phyloP scores from a whole-genome alignment of 2,113 vertebrate species.

The Cisticola juncidis region DNA sequence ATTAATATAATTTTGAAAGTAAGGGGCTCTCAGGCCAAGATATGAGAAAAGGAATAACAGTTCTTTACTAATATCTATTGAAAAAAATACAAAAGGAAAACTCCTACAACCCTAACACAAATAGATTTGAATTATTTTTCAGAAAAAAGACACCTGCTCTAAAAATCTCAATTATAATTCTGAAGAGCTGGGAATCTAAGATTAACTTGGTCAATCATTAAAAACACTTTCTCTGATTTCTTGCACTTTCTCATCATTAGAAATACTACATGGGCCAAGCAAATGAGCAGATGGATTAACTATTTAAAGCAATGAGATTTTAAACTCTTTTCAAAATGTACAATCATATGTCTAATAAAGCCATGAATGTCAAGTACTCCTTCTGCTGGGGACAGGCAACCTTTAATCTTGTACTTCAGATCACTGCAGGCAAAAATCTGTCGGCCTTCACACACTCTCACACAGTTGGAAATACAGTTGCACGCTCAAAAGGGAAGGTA shows the following conservation, averaged over 20 bases:
- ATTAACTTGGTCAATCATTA: background rate
- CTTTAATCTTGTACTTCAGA: background rate
- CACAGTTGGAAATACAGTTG: background rate
- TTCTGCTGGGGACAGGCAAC: background rate
- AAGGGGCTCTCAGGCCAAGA: background rate
- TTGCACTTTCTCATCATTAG: background rate
- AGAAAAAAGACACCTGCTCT: background rate
- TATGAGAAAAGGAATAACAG: background rate
- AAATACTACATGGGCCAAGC: background rate
- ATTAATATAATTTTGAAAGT: background rate
- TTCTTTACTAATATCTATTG: background rate
- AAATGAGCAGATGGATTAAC: background rate
- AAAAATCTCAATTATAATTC: background rate
- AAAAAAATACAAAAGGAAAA: background rate
- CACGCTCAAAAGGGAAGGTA: background rate
- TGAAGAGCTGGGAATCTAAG: background rate
- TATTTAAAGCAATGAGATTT: background rate
- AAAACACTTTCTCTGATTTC: background rate
- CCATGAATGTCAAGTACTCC: background rate
- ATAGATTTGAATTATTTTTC: background rate
- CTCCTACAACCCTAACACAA: background rate
- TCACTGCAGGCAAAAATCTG: background rate
- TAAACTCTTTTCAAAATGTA: background rate
- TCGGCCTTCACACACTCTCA: background rate
- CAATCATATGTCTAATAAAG: background rate